Conservation (phyloP, 2,113 vertebrate genomes). For the Periophthalmodon schlosseri region DNA sequence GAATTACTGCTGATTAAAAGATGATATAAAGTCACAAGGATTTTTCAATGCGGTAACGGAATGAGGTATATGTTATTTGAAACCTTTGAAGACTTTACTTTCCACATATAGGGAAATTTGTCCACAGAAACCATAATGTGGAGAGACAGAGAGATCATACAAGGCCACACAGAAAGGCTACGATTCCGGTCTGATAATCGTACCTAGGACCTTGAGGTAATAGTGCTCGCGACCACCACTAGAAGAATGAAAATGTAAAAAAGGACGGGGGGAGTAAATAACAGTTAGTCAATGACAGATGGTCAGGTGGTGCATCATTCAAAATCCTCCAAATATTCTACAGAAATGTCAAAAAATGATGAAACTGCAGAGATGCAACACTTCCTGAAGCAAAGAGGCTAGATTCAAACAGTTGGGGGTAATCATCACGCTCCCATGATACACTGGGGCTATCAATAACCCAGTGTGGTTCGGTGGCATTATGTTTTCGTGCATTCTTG, state of each 20-base stretch:
- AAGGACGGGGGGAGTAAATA: not conserved
- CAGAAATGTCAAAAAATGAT: not conserved
- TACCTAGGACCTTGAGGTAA: too few species aligned
- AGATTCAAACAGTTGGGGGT: not conserved
- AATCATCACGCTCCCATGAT: not conserved
- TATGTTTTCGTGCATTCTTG: slow-evolving; percentile 32
- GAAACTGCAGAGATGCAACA: not conserved
- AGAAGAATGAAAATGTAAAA: not conserved
- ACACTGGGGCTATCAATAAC: not conserved
- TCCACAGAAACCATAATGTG: too few species aligned
- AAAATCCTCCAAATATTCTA: not conserved
- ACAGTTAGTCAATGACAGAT: not conserved
- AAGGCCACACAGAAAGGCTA: too few species aligned
- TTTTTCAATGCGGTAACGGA: not conserved
- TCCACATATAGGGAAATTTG: too few species aligned
- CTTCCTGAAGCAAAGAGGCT: not conserved
- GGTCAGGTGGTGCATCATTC: not conserved
- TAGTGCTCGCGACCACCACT: too few species aligned
- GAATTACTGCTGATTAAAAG: slow-evolving; percentile 45
- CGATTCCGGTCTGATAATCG: too few species aligned
- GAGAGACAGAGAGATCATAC: too few species aligned
- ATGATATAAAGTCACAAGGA: slow-evolving; percentile 1
- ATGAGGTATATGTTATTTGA: not conserved
- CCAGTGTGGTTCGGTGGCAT: slow-evolving; percentile 29
- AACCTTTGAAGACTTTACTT: too few species aligned